phyloP scores from a whole-genome alignment of 2,113 vertebrate species.

The Pristiophorus japonicus region DNA sequence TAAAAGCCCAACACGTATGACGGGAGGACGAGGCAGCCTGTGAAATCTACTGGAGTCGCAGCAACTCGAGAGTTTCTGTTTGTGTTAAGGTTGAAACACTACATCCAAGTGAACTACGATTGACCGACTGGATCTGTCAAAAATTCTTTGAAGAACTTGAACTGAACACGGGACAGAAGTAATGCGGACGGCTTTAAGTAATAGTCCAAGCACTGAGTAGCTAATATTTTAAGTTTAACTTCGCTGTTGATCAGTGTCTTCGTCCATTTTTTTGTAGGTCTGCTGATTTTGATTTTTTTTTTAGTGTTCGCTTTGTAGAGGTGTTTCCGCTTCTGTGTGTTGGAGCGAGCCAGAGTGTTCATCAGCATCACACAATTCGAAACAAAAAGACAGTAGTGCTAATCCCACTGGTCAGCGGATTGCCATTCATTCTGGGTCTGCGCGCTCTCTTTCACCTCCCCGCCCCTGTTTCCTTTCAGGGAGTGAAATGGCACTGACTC shows the following conservation, averaged over 20 bases:
- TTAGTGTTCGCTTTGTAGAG: constrained; percentile 18
- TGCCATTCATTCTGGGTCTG: not conserved
- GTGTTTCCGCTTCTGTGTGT: not conserved
- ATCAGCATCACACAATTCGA: not conserved
- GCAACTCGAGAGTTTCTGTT: constrained; percentile 40
- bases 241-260: constrained; percentile 82
- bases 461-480: not conserved
- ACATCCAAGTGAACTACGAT: constrained; percentile 57
- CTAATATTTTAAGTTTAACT: constrained; percentile 49
- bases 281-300: constrained; percentile 50
- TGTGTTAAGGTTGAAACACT: constrained; percentile 50
- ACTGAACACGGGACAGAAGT: not conserved
- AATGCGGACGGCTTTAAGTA: constrained; percentile 44
- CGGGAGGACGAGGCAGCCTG: constrained; percentile 54
- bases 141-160: constrained; percentile 27
- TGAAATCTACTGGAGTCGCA: not conserved
- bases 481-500: constrained; percentile 24
- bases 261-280: constrained; percentile 51
- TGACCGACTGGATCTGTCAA: constrained; percentile 87
- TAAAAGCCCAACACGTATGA: not conserved
- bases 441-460: too few species aligned
- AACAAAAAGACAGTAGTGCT: too few species aligned
- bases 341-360: not conserved
- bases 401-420: not conserved
- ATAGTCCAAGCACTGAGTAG: constrained; percentile 54